Base-by-base conservation (phyloP, 2,888 invertebrate species). In the Lasioglossum marginatum region DNA sequence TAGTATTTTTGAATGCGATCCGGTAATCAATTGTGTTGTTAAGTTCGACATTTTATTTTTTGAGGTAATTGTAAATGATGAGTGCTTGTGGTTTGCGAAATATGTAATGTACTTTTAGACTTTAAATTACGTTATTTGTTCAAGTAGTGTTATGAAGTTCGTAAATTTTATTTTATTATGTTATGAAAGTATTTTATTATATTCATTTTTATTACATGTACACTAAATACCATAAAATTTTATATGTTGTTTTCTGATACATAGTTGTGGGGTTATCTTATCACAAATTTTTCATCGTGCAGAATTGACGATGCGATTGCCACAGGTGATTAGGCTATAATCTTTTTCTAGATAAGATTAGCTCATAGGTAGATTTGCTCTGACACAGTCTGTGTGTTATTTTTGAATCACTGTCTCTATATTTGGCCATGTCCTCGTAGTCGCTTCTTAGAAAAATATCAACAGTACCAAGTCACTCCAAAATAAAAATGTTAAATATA, bases 331-430 rank as follows among this genome's bases (percentile, higher is more conserved):
- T 48, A 43, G 2, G 10, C 2, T 34, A 23, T 19, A 14, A 19
- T 16, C 14, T 19, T 31, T 82, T 23, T 75, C 70, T 27, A 75
- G 48, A 66, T 78, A 70, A 78, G 43, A 31, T 40, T 78, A 45
- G 45, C 12, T 70, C 73, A 60, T 6, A 14, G 8, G 37, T 70
- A 5, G 60, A 73, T 70, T 60, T 14, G 6, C 40, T 16, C 19
- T 16, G 40, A 60, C 48, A 52, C 71, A 63, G 14, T 8, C 27
- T 34, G 16, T 5, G 19, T 6, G 43, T 73, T 31, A 23, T 27
- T 66, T 10, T 14, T 37, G 23, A 23, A 40, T 45, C 19, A 23
- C 48, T 2, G n/a, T 19, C 27, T 1, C 16, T n/a, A 34, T 70
- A 70, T 40, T 77, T 40, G 37, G 37, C 6, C 16, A 78, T 31